Evolutionary conservation across 2,888 invertebrate genomes (phyloP).

Genomic region (Ophion costatus): DNA sequence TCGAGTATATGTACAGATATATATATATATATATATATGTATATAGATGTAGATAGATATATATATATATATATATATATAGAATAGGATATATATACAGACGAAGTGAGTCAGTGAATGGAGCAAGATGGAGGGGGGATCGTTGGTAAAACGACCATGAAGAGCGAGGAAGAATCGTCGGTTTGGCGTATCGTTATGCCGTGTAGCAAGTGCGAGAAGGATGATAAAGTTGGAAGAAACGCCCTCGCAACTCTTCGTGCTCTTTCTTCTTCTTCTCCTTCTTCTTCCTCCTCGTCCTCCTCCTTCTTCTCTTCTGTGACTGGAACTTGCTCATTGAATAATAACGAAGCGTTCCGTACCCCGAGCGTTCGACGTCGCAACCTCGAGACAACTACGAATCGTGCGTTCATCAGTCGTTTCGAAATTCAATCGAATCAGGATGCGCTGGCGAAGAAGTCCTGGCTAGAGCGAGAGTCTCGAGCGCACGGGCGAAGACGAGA

Average conservation of each 20-base stretch:
- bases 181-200: slow-evolving; percentile 15
- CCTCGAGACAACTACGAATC: slow-evolving; percentile 15
- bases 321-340: slow-evolving; percentile 73
- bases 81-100: neutral
- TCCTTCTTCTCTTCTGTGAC: slow-evolving; percentile 17
- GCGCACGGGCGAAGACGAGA: no score
- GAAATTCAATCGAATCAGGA: slow-evolving; percentile 14
- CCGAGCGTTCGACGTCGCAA: slow-evolving; percentile 21
- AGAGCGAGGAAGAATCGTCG: slow-evolving; percentile 31
- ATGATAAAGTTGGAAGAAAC: slow-evolving; percentile 24
- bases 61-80: neutral
- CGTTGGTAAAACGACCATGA: slow-evolving; percentile 38
- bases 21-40: neutral
- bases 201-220: slow-evolving; percentile 40
- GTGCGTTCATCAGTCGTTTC: neutral
- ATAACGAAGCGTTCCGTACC: slow-evolving; percentile 70
- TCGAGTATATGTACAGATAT: slow-evolving; percentile 72
- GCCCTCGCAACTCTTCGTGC: slow-evolving; percentile 26
- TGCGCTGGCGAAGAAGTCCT: neutral
- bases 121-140: slow-evolving; percentile 13
- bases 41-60: no score
- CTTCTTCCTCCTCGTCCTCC: slow-evolving; percentile 41
- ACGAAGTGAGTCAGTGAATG: slow-evolving; percentile 42
- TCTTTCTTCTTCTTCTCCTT: slow-evolving; percentile 62
- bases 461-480: no score